Conservation (phyloP, 2,797 vertebrate genomes). For the Rhincodon typus region DNA sequence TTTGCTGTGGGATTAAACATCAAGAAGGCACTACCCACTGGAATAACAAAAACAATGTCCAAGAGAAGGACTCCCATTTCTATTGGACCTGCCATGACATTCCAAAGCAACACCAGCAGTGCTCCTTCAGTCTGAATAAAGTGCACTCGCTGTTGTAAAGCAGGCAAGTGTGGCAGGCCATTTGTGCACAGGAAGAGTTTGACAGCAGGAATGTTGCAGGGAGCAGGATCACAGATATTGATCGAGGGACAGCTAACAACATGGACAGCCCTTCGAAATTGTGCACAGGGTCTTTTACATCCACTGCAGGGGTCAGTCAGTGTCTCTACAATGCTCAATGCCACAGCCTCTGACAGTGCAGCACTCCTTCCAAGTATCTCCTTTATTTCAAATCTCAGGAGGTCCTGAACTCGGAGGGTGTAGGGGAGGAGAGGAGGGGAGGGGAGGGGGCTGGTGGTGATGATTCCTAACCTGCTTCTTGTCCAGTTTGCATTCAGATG, state of each 20-base stretch:
- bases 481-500: too few species aligned
- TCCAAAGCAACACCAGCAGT: neutral
- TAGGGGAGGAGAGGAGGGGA: fast-evolving
- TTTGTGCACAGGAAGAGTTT: neutral
- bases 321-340: neutral
- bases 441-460: too few species aligned
- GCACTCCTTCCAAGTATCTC: neutral
- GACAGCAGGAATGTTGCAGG: neutral
- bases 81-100: neutral
- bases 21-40: neutral
- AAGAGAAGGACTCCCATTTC: neutral
- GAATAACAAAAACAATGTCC: neutral
- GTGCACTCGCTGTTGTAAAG: neutral
- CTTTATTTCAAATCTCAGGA: neutral
- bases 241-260: neutral
- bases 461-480: neutral
- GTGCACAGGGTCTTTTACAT: neutral
- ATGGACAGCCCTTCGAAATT: neutral
- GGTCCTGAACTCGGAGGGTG: neutral
- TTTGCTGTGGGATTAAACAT: neutral
- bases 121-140: neutral
- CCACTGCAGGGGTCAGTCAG: neutral
- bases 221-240: neutral
- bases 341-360: neutral
- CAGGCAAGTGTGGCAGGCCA: neutral